Percentiles rank a stretch among this genome's conserved stretches.
Evolutionary conservation across 2,888 invertebrate species (phyloP).

Genomic region (Trissoscelio sp.): DNA sequence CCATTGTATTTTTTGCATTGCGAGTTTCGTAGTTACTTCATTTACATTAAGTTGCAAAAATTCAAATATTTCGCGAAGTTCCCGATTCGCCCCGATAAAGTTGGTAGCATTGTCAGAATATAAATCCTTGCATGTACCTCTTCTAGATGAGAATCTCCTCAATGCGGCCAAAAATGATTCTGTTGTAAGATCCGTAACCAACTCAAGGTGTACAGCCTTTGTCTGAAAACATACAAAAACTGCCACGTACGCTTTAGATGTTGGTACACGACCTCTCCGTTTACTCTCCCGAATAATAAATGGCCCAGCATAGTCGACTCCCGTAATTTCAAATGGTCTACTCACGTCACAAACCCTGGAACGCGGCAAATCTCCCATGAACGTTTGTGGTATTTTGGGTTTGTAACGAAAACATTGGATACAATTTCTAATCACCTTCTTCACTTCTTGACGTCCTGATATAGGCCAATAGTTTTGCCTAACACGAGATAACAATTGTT

Average conservation of each 20-base stretch:
- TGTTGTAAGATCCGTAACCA: conserved; percentile 52
- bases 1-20: conserved; percentile 15
- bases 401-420: conserved; percentile 42
- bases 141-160: conserved; percentile 51
- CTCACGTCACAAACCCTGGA: conserved; percentile 4
- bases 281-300: conserved; percentile 53
- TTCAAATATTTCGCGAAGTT: background rate
- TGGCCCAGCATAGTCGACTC: conserved; percentile 65
- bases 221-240: conserved; percentile 72
- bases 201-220: conserved; percentile 14
- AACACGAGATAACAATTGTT: conserved; percentile 7
- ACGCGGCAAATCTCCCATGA: conserved; percentile 46
- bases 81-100: background rate
- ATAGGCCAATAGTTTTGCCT: conserved; percentile 25
- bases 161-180: conserved; percentile 55
- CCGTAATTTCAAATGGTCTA: conserved; percentile 38
- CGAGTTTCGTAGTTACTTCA: background rate
- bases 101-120: conserved; percentile 61
- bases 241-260: conserved; percentile 42
- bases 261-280: conserved; percentile 40
- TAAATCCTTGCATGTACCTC: conserved; percentile 37
- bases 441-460: conserved; percentile 37
- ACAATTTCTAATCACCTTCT: conserved; percentile 39
- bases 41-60: background rate
- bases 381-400: conserved; percentile 30